Percentiles rank a stretch among this genome's conserved stretches.
phyloP scores from a whole-genome alignment of 2,113 vertebrate genomes.

The Acinonyx jubatus region DNA sequence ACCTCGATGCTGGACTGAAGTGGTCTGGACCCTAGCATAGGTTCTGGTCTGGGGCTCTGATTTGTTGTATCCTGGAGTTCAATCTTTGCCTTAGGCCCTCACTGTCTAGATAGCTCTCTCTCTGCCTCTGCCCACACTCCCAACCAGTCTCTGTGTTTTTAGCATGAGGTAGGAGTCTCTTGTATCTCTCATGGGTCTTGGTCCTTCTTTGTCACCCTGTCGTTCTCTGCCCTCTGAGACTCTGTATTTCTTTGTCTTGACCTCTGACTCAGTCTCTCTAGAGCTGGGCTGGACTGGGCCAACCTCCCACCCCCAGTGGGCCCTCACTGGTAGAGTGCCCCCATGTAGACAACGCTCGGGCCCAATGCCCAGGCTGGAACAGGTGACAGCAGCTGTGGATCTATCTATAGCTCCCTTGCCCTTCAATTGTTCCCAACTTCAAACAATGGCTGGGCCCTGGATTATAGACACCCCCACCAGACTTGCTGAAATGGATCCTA shows the following conservation, averaged over 20 bases:
- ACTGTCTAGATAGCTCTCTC: neutral
- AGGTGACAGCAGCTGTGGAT: conserved; percentile 88
- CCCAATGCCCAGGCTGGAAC: conserved; percentile 84
- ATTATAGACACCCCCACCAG: conserved; percentile 64
- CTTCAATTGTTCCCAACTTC: conserved; percentile 88
- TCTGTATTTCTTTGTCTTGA: neutral
- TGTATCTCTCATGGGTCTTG: neutral
- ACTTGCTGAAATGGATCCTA: conserved; percentile 49
- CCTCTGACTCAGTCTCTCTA: neutral
- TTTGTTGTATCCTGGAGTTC: neutral
- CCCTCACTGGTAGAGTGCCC: conserved; percentile 74
- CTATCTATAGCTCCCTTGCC: conserved; percentile 88
- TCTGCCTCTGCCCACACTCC: neutral
- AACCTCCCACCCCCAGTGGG: neutral
- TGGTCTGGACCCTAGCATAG: neutral
- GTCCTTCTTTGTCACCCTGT: neutral
- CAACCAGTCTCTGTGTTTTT: neutral
- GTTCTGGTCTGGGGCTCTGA: neutral
- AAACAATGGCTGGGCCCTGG: conserved; percentile 85
- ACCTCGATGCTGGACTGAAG: neutral
- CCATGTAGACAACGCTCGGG: conserved; percentile 85
- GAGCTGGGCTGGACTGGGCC: neutral
- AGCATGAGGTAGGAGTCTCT: neutral
- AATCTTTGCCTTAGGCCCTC: neutral
- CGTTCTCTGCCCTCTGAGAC: neutral